Evolutionary conservation across 2,888 invertebrate genomes (phyloP).

Genomic region (Mechanitis mazaeus): DNA sequence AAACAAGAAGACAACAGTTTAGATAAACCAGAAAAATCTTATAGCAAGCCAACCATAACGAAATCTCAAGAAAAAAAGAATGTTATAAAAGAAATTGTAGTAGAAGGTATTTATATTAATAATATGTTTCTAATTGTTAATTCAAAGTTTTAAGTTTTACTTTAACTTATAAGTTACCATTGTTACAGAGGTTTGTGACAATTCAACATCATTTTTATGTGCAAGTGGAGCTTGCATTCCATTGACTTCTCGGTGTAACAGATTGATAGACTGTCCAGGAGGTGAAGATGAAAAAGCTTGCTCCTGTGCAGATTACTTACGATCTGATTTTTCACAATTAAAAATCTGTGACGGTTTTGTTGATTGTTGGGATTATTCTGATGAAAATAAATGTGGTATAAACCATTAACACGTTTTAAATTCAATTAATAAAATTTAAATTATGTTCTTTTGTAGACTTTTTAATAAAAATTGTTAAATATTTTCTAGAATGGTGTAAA

Average conservation of each 20-base stretch:
- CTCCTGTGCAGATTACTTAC: conserved; percentile 84
- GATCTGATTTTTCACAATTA: conserved; percentile 80
- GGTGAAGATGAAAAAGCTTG: conserved; percentile 85
- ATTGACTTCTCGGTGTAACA: conserved; percentile 81
- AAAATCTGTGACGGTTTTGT: conserved; percentile 88
- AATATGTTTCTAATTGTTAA: background rate
- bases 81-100: conserved; percentile 35
- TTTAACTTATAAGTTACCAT: conserved; percentile 1
- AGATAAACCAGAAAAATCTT: conserved; percentile 58
- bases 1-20: conserved; percentile 65
- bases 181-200: conserved; percentile 60
- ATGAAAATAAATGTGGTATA: conserved; percentile 85
- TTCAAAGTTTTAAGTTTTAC: background rate
- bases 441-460: background rate
- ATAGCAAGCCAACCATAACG: conserved; percentile 45
- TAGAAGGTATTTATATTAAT: conserved; percentile 42
- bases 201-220: conserved; percentile 76
- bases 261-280: conserved; percentile 81
- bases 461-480: background rate
- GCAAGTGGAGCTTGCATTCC: conserved; percentile 80
- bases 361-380: conserved; percentile 88
- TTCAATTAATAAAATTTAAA: background rate
- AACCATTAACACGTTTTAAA: background rate
- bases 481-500: conserved; percentile 81
- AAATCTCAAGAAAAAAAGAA: conserved; percentile 52